phyloP scores from a whole-genome alignment of 2,113 vertebrate genomes.

The Stictonetta naevosa region DNA sequence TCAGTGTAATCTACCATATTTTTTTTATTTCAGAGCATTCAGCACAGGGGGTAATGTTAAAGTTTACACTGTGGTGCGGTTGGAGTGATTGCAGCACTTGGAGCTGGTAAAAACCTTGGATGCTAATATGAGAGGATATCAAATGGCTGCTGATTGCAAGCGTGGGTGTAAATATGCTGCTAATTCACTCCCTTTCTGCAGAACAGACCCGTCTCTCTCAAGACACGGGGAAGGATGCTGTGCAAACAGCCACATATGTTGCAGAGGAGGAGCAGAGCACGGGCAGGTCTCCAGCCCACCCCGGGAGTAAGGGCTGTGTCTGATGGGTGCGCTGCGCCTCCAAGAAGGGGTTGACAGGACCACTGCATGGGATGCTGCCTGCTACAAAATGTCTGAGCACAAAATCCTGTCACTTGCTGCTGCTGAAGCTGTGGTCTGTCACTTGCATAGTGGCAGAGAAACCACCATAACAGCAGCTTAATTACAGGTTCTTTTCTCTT shows the following conservation, averaged over 20 bases:
- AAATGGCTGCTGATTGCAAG: neutral
- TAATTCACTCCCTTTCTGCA: neutral
- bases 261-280: neutral
- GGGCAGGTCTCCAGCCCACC: neutral
- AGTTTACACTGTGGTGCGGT: neutral
- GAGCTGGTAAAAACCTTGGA: neutral
- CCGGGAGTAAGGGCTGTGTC: neutral
- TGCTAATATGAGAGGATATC: neutral
- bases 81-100: neutral
- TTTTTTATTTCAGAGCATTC: neutral
- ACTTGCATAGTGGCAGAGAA: neutral
- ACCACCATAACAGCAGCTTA: neutral
- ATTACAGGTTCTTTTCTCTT: neutral
- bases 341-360: neutral
- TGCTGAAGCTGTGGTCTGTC: neutral
- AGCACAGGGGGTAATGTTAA: accelerated
- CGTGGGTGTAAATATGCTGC: neutral
- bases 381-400: accelerated
- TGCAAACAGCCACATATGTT: neutral
- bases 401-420: neutral
- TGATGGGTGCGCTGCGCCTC: neutral
- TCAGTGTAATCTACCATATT: neutral
- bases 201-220: neutral
- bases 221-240: neutral
- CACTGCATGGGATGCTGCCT: neutral